These are phyloP conservation scores for Scaptomyza caliginosa DNA, from an alignment of 2,888 invertebrate genomes.

Conservation along the genomic window DNA sequence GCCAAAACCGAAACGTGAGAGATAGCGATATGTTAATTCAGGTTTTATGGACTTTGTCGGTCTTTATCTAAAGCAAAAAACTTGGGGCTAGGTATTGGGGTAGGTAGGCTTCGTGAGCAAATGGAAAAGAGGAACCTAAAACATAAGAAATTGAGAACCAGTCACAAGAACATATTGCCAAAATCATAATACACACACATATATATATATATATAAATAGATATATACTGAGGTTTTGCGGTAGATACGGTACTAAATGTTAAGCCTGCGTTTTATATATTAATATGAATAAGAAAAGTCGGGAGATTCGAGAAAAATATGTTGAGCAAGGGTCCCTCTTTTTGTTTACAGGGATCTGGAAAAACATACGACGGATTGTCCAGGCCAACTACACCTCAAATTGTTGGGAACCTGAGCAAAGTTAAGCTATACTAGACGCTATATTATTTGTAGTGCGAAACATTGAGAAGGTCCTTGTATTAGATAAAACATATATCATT, in stretches of 20 bases:
- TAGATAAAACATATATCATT: conserved; percentile 30
- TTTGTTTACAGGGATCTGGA: not conserved
- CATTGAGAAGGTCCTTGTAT: conserved; percentile 85
- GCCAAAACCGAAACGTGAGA: conserved; percentile 29
- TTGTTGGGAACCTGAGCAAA: not conserved
- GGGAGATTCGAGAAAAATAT: not conserved
- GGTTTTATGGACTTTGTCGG: conserved; percentile 14
- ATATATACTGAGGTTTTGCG: conserved; percentile 12
- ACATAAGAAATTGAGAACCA: not conserved
- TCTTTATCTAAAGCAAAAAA: conserved; percentile 10
- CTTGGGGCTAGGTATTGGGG: conserved; percentile 9
- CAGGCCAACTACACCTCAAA: not conserved
- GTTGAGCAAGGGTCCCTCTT: not conserved
- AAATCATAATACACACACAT: conserved; percentile 9
- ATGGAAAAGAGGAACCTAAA: not conserved
- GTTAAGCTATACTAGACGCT: too few species aligned
- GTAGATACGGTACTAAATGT: conserved; percentile 16
- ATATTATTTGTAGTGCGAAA: conserved; percentile 36
- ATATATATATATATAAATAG: conserved; percentile 4
- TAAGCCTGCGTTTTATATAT: conserved; percentile 18
- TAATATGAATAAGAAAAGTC: conserved; percentile 11
- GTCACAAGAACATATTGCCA: conserved; percentile 15
- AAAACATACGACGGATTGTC: conserved; percentile 5
- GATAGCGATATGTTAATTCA: conserved; percentile 27
- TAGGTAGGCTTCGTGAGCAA: conserved; percentile 7